These are phyloP conservation scores for Drosophila kohkoa DNA, from an alignment of 1,140 invertebrate species.

Conservation along the genomic window DNA sequence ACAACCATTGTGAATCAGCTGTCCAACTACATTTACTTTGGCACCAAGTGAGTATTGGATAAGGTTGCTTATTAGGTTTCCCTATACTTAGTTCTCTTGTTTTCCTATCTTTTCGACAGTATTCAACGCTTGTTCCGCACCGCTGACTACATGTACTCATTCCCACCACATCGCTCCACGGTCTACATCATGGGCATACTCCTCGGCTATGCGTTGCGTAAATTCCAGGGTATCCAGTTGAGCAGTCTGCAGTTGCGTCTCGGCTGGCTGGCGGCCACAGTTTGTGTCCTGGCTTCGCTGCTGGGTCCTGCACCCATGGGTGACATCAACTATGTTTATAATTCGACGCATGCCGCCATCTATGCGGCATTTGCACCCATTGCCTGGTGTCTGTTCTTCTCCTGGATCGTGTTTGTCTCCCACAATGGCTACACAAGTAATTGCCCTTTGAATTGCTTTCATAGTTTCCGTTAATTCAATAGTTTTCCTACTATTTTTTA, in stretches of 20 bases:
- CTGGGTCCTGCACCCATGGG: constrained; percentile 89
- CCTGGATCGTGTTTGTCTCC: constrained; percentile 88
- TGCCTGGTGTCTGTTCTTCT: constrained; percentile 89
- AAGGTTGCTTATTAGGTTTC: too few species aligned
- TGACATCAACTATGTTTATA: constrained; percentile 88
- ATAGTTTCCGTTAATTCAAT: background rate
- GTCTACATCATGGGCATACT: constrained; percentile 90
- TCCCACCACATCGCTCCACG: constrained; percentile 89
- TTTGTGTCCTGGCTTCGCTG: constrained; percentile 86
- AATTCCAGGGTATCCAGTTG: constrained; percentile 81
- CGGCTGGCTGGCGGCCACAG: constrained; percentile 86
- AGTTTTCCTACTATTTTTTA: constrained; percentile 43
- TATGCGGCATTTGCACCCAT: constrained; percentile 91
- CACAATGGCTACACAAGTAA: constrained; percentile 88
- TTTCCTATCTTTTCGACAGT: constrained; percentile 83
- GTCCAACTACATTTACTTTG: constrained; percentile 89
- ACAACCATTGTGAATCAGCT: constrained; percentile 87
- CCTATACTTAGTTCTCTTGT: background rate
- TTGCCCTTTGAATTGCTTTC: background rate
- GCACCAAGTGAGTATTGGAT: constrained; percentile 87
- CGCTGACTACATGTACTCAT: constrained; percentile 89
- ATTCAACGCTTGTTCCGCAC: constrained; percentile 89
- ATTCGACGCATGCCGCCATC: constrained; percentile 88
- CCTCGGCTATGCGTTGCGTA: constrained; percentile 87
- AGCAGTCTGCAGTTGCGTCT: constrained; percentile 85